Percentiles rank a stretch among this genome's conserved stretches.
Evolutionary conservation across 2,113 vertebrate species (phyloP).

Genomic region (Perognathus longimembris): DNA sequence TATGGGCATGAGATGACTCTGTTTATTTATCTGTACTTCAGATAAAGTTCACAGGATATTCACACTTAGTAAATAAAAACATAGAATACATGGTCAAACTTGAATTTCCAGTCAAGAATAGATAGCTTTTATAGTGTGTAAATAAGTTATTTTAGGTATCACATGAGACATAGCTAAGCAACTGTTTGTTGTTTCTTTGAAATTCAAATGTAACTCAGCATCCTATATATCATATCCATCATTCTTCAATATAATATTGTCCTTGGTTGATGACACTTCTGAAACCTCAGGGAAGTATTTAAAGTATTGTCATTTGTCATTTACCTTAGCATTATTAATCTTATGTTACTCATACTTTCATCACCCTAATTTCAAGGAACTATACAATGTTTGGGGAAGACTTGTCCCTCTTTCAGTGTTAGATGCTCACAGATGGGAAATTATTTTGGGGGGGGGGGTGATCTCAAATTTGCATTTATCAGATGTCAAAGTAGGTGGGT

Average conservation of each 20-base stretch:
- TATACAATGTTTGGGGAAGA: background rate
- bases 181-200: constrained; percentile 27
- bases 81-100: background rate
- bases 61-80: constrained; percentile 27
- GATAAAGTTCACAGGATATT: background rate
- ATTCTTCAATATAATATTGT: background rate
- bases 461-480: constrained; percentile 15
- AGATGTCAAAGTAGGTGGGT: constrained; percentile 10
- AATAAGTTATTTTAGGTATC: background rate
- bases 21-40: background rate
- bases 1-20: background rate
- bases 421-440: background rate
- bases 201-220: constrained; percentile 38
- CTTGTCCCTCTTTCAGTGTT: background rate
- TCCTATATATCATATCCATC: constrained; percentile 2
- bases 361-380: background rate
- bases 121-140: background rate
- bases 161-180: background rate
- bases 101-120: background rate
- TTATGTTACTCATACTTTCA: background rate
- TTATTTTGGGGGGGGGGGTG: constrained; percentile 23
- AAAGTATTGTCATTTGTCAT: background rate
- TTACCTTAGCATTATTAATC: background rate
- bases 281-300: constrained; percentile 27
- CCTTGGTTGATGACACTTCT: background rate